Conservation (phyloP, 2,888 invertebrate species). For the Aplocera efformata region DNA sequence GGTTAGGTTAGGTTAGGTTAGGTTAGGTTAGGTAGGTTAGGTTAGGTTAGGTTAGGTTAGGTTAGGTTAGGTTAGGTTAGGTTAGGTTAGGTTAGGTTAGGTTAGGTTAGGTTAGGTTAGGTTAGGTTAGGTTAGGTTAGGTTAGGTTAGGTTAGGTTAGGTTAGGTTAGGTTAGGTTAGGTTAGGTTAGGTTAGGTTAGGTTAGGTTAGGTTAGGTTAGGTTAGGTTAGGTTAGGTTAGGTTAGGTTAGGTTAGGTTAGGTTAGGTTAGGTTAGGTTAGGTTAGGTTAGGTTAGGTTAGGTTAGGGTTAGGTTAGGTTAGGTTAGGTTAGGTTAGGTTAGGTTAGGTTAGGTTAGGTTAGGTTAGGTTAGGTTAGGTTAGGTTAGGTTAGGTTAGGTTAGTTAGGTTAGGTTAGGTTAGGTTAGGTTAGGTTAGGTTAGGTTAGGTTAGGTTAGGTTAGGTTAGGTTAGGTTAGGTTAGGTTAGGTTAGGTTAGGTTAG, state of each 20-base stretch:
- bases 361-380: conserved; percentile 23
- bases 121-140: conserved; percentile 13
- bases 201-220: conserved; percentile 12
- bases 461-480: conserved; percentile 20
- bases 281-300: conserved; percentile 19
- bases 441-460: conserved; percentile 18
- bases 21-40: conserved; percentile 13
- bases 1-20: conserved; percentile 14
- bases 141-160: conserved; percentile 13
- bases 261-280: conserved; percentile 24
- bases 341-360: conserved; percentile 22
- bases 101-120: conserved; percentile 13
- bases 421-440: conserved; percentile 22
- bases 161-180: conserved; percentile 13
- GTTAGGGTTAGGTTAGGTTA: conserved; percentile 15
- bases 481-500: conserved; percentile 17
- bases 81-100: conserved; percentile 13
- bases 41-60: conserved; percentile 13
- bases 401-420: conserved; percentile 24
- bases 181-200: conserved; percentile 12
- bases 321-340: conserved; percentile 17
- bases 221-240: conserved; percentile 11
- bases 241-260: conserved; percentile 16
- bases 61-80: conserved; percentile 12
- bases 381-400: conserved; percentile 22